Base-by-base conservation (phyloP, 2,113 vertebrate species). In the Orycteropus afer region DNA sequence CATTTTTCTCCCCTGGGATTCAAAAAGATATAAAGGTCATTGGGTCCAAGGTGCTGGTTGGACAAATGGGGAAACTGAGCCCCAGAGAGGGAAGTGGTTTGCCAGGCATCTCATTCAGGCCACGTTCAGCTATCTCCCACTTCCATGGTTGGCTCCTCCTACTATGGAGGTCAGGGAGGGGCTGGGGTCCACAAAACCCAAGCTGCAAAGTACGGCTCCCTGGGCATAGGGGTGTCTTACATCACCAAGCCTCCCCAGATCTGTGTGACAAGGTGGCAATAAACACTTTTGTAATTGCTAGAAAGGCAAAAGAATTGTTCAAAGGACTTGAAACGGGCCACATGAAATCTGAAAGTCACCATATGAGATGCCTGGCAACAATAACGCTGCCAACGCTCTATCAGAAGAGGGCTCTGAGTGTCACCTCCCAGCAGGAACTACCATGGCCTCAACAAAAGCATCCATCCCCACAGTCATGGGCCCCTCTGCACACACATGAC, bases 381-480 rank as follows among this genome's bases (percentile, higher is more conserved):
- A 51, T 29, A 47, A 6, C 0, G 0, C 7, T 0, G 45, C 73
- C 49, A 51, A 0, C 45, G n/a, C 42, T 29, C 45, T 42, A 7
- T 18, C 55, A 7, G 13, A 47, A 59, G 32, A 47, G 20, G 61
- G 29, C 15, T 11, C 59, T 3, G 20, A 23, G 37, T 3, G 77
- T 12, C 45, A 40, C 53, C 34, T 22, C 8, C 49, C 10, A 0
- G 29, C 25, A 15, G 55, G 49, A 37, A 6, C 8, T 1, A 4
- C 47, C 61, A n/a, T 0, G 42, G 20, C 34, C 69, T 55, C 49
- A 23, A 47, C 49, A 45, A 61, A 51, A 76, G 23, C 14, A 11
- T n/a, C 49, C 77, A 59, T 37, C 42, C 29, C 49, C 57, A 49
- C 6, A 7, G 7, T 42, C 81, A 25, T 81, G 27, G 61, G 17